Evolutionary conservation across 1,140 invertebrate genomes (phyloP), one percentile per base, ranked within the genome.

Genomic region (Eriosoma lanigerum): DNA sequence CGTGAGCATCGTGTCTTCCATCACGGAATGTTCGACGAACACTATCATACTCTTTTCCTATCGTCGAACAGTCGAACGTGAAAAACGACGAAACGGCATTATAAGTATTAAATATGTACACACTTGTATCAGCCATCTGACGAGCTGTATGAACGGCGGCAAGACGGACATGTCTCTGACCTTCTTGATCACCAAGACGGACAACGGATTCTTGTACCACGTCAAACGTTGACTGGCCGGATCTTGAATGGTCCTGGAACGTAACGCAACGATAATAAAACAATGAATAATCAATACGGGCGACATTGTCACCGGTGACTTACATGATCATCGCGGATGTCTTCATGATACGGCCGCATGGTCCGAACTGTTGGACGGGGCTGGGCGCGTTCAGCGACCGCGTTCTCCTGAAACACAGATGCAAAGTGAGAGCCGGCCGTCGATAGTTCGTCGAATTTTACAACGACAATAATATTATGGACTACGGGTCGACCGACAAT

Each of bases 171-270:
- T 92, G 87, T 98, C 97, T 85, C 94, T 91, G 44, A 96, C 93
- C 86, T 98, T 98, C 86, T 98, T 98, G 85, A 98, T 96, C 54
- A 98, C 95, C 80, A 98, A 89, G 81, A 98, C 96, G 3, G 94
- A 95, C 29, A 97, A 88, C 1, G 96, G 96, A 48, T 95, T 93
- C 86, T 97, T 98, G 89, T 96, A 94, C 97, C 97, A 98, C 17
- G 94, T 97, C 83, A 98, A 87, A 83, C 96, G 90, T 88, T 98
- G 96, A 83, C 94, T 96, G 81, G 95, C 95, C 38, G 96, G 96
- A 88, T 98, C 96, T 87, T 98, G 96, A 84, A 98, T 97, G 85
- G 96, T 96, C 92, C 95, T 97, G 88, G 0, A 83, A 64, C 84
- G 9, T 32, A 83, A 64, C 84, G 9, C 32, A 52, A 15, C 21